A percentile compares a stretch with the other conserved stretches of the same genome.
These are phyloP conservation scores for Erithacus rubecula DNA, from an alignment of 2,797 vertebrate genomes.

Conservation along the genomic window DNA sequence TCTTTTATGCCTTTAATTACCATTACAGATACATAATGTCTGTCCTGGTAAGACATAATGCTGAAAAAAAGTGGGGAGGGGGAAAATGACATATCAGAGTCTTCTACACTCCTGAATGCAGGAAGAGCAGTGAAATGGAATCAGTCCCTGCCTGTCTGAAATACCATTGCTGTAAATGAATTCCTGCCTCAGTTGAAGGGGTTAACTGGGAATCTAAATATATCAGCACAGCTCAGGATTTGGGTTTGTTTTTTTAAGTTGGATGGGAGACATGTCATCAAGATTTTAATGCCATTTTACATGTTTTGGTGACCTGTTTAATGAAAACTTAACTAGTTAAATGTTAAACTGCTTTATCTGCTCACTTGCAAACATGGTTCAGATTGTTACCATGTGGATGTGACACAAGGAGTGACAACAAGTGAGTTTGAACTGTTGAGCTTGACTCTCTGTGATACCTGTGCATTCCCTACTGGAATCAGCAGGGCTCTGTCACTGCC, in stretches of 20 bases:
- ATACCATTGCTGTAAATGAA: background rate
- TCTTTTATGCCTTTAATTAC: background rate
- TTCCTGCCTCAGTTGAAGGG: background rate
- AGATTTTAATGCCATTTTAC: background rate
- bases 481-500: background rate
- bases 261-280: background rate
- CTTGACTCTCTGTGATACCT: rapidly evolving
- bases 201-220: background rate
- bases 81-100: background rate
- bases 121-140: background rate
- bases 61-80: background rate
- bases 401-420: background rate
- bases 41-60: background rate
- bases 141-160: background rate
- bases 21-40: background rate
- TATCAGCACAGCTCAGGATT: background rate
- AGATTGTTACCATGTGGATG: background rate
- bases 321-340: background rate
- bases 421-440: background rate
- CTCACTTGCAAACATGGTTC: background rate
- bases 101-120: background rate
- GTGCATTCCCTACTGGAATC: background rate
- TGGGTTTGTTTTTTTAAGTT: background rate
- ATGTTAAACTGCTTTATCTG: background rate
- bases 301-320: background rate